Evolutionary conservation across 2,888 invertebrate genomes (phyloP), one percentile per base, ranked within the genome.

Genomic region (Allygus modestus): DNA sequence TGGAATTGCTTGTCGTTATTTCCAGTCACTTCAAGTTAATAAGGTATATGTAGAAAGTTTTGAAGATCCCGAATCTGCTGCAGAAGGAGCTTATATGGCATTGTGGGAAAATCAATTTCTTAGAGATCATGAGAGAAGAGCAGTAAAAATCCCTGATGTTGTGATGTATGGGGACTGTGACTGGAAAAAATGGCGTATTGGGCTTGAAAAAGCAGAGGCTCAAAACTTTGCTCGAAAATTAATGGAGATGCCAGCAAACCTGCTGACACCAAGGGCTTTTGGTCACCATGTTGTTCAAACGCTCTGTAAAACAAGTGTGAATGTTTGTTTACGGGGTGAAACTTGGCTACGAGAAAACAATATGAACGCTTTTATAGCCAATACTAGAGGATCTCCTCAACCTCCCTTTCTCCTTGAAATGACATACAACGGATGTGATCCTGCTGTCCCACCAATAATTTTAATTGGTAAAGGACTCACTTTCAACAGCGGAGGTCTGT

Each of bases 171-270:
- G 94, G 84, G 92, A 94, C 87, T 94, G 94, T 88, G 94, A 95
- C 87, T 91, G 92, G 88, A 93, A 94, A 0, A 94, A 94, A 1
- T 97, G 96, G 96, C 92, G 93, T 87, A 93, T 94, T 85, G 97
- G 97, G 0, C 88, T 92, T 51, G 91, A 94, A 83, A 94, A 96
- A 89, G 96, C 95, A 0, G 94, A 95, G 84, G 94, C 95, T 0
- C 97, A 97, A 90, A 97, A 97, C 90, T 91, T 96, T 83, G 94
- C 96, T 0, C 91, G 96, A 5, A 93, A 92, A 87, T 90, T 97
- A 15, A 96, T 95, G 92, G 97, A 97, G 90, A 94, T 95, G 89
- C 96, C 97, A 0, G 94, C 96, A 1, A 97, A 97, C 89, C 89
- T 94, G 84, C 92, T 97, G 90, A 96, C 96, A 2, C 97, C 97